Base-by-base conservation (phyloP, 2,113 vertebrate genomes). In the Saccopteryx bilineata region DNA sequence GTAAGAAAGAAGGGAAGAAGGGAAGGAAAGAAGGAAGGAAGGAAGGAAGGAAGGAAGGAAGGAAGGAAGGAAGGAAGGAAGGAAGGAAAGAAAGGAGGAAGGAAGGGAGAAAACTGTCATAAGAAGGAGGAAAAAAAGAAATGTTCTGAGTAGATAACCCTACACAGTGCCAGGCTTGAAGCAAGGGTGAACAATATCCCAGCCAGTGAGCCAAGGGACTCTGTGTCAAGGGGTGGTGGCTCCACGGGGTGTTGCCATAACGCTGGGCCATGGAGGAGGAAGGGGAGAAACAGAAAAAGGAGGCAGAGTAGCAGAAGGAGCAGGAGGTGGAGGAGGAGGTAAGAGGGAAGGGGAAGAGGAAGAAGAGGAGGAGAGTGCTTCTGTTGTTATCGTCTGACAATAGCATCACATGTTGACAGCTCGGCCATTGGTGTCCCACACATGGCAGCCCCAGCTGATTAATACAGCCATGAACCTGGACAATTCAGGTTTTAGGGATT, bases 291-390 rank as follows among this genome's bases (percentile, higher is more conserved):
- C 26, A 68, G 7, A 6, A 33, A 33, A 7, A 52, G 28, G 46
- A 33, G 2, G 23, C 39, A 39, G 39, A 39, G 39, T 39, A 39
- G 39, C 39, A 31, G 8, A 33, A 71, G 21, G 10, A 71, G 33
- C 1, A 21, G 56, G n/a, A 24, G 5, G 24, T 7, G 17, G 9
- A 58, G 19, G 9, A 23, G 19, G 60, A 7, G 0, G 7, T 2
- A 4, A 2, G 26, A 8, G 23, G 26, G 11, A 3, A 14, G 1
- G 10, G 17, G 4, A 26, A 11, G 13, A 11, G 28, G n/a, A n/a
- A 15, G 52, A 23, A 9, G 18, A 66, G 10, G 48, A 54, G 50
- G 60, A 83, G 14, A 1, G 9, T 31, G 54, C 60, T 46, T 88
- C 17, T 58, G 75, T 33, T 21, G 50, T 54, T 19, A 52, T 2